Conservation (phyloP, 2,888 invertebrate genomes). For the Meliscaeva auricollis region DNA sequence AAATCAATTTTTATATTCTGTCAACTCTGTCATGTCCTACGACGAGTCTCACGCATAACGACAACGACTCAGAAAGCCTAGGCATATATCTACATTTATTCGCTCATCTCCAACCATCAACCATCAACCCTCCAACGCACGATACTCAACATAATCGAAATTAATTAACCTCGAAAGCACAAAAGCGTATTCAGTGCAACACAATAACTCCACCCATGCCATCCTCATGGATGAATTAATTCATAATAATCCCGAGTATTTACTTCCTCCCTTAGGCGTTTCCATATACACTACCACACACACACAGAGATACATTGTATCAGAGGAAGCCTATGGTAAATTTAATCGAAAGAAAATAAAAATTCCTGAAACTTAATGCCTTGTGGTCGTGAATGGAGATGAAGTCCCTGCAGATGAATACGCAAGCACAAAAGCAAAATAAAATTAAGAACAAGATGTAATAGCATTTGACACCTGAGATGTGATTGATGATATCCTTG, state of each 20-base stretch:
- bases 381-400: not conserved
- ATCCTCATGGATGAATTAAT: conserved; percentile 26
- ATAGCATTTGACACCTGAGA: conserved; percentile 55
- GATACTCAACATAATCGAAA: conserved; percentile 22
- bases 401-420: not conserved
- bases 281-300: not conserved
- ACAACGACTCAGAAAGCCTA: not conserved
- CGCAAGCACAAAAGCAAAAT: not conserved
- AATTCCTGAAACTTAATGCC: conserved; percentile 27
- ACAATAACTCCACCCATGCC: not conserved
- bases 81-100: conserved; percentile 3
- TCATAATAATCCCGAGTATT: conserved; percentile 24
- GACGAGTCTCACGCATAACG: not conserved
- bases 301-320: not conserved
- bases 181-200: conserved; percentile 16
- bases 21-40: conserved; percentile 34
- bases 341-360: conserved; percentile 32
- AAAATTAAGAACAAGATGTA: conserved; percentile 29
- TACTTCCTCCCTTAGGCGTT: conserved; percentile 4
- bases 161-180: conserved; percentile 25
- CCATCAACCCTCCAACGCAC: not conserved
- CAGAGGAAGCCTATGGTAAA: conserved; percentile 14
- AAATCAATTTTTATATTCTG: conserved; percentile 53
- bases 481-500: conserved; percentile 52
- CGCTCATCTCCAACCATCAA: not conserved